phyloP scores from a whole-genome alignment of 2,888 invertebrate genomes.

The Tachina grossa region DNA sequence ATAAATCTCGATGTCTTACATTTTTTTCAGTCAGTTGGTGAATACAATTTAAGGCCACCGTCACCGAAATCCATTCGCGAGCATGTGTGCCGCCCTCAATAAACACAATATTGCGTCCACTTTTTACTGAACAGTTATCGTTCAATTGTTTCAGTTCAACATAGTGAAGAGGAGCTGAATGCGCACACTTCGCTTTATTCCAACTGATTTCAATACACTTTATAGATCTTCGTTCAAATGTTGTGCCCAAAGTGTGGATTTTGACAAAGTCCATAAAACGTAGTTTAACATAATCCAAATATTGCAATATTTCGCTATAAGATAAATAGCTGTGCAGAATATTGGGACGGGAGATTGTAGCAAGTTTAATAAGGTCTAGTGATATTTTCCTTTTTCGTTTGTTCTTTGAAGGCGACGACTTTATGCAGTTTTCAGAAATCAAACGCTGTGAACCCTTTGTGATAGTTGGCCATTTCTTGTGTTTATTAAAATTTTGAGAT shows the following conservation, averaged over 20 bases:
- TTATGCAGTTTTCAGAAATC: background rate
- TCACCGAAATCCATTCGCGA: conserved; percentile 87
- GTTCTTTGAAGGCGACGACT: conserved; percentile 3
- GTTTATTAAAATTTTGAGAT: background rate
- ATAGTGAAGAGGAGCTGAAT: conserved; percentile 55
- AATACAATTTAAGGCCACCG: conserved; percentile 85
- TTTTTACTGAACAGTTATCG: conserved; percentile 42
- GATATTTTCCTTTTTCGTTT: conserved; percentile 22
- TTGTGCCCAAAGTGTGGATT: conserved; percentile 78
- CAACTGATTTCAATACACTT: conserved; percentile 81
- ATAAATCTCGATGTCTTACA: conserved; percentile 81
- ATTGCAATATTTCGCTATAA: conserved; percentile 79
- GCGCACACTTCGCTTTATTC: conserved; percentile 71
- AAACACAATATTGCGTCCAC: conserved; percentile 77
- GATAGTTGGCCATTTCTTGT: background rate
- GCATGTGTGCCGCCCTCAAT: conserved; percentile 84
- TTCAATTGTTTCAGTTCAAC: conserved; percentile 22
- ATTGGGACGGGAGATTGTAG: conserved; percentile 77
- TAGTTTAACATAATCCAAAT: conserved; percentile 79
- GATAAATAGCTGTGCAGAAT: conserved; percentile 78
- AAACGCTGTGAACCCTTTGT: background rate
- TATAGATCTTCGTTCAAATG: conserved; percentile 79
- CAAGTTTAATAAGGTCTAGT: conserved; percentile 51
- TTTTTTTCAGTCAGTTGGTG: conserved; percentile 84
- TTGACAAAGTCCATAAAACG: conserved; percentile 78